Evolutionary conservation across 2,113 vertebrate species (phyloP).

Genomic region (Bettongia penicillata): DNA sequence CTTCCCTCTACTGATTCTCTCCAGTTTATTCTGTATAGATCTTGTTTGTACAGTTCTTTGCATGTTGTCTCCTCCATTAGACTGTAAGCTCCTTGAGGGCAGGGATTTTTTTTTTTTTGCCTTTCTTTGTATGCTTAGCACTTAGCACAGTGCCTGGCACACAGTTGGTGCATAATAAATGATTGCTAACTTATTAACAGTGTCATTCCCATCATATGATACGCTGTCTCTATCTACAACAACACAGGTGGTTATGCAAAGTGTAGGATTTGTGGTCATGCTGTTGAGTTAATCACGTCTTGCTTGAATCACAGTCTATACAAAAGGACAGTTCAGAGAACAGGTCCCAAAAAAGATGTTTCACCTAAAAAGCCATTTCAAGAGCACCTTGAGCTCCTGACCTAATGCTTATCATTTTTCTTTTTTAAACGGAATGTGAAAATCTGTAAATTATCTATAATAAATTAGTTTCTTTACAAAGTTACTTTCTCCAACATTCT

Average conservation of each 20-base stretch:
- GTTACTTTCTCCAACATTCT: not conserved
- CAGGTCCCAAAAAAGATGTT: not conserved
- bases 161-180: not conserved
- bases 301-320: slow-evolving; percentile 18
- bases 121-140: not conserved
- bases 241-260: not conserved
- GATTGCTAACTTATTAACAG: not conserved
- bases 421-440: slow-evolving; percentile 40
- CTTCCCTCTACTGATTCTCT: not conserved
- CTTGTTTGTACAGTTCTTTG: not conserved
- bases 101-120: not conserved
- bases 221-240: not conserved
- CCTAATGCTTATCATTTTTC: slow-evolving; percentile 2
- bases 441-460: slow-evolving; percentile 1
- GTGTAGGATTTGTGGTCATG: slow-evolving; percentile 6
- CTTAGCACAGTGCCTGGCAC: not conserved
- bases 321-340: slow-evolving; percentile 15
- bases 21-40: not conserved
- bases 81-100: not conserved
- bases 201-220: not conserved
- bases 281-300: slow-evolving; percentile 25
- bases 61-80: not conserved
- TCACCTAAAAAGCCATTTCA: not conserved
- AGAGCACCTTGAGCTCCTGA: not conserved
- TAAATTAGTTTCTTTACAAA: slow-evolving; percentile 30